Percentiles rank a stretch among this genome's conserved stretches.
phyloP scores from a whole-genome alignment of 2,888 invertebrate genomes.

The Smittia sp. region DNA sequence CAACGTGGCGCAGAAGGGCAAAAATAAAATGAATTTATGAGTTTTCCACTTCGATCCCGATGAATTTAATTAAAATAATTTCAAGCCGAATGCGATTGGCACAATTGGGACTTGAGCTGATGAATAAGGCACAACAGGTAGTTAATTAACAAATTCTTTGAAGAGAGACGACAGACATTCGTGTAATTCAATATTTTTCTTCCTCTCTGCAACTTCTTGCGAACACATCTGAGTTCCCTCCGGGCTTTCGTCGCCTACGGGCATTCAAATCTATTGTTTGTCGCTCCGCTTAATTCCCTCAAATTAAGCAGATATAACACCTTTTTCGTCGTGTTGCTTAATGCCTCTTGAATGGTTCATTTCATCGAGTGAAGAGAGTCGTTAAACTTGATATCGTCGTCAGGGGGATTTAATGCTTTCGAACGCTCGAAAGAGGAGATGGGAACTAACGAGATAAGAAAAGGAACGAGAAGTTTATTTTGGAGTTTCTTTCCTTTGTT shows the following conservation, averaged over 20 bases:
- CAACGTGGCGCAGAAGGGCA: no score
- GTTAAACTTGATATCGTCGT: slow-evolving; percentile 12
- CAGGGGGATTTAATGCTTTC: neutral
- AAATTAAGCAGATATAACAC: slow-evolving; percentile 30
- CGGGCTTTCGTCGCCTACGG: neutral
- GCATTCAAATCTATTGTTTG: slow-evolving; percentile 35
- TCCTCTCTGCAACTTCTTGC: neutral
- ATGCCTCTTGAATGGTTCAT: neutral
- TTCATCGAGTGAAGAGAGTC: neutral
- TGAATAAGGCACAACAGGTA: neutral
- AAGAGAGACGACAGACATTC: neutral
- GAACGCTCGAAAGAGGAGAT: neutral
- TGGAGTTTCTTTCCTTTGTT: neutral
- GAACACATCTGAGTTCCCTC: neutral
- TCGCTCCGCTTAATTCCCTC: neutral
- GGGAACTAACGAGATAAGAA: no score
- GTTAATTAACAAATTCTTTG: neutral
- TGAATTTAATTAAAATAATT: no score
- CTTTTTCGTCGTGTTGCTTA: slow-evolving; percentile 11
- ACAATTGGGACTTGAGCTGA: no score
- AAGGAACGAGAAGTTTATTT: neutral
- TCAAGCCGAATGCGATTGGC: no score
- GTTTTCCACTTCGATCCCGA: no score
- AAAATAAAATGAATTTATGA: no score
- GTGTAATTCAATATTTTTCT: neutral